Evolutionary conservation across 2,113 vertebrate genomes (phyloP), one percentile per base, ranked within the genome.

Genomic region (Syrrhaptes paradoxus): DNA sequence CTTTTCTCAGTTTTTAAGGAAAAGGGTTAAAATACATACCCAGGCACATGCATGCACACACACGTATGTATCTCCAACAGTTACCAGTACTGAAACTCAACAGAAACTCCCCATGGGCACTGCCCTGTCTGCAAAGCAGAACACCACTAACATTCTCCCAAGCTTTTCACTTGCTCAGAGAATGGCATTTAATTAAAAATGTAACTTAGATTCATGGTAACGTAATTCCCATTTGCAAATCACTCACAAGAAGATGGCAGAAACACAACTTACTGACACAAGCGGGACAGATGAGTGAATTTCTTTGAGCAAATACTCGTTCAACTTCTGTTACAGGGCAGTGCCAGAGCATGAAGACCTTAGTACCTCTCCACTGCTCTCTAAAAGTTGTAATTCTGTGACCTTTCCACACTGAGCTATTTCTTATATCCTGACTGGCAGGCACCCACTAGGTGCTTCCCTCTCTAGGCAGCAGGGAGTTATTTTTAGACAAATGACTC

Each of bases 401-500:
- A 83, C 87, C 75, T 78, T 95, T 85, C 68, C 71, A 63, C 57
- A 66, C 17, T 5, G 26, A 71, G 75, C n/a, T 67, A 45, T 66
- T 93, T 83, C 79, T 66, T 77, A 58, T 68, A 74, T 92, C 76
- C 76, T 81, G 61, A 14, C 32, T 71, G 82, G 75, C 68, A 96
- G 68, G 72, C 85, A 90, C 83, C 70, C 86, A 86, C 68, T 59
- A 88, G 79, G 79, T 88, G 76, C 65, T 71, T 72, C 90, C 57
- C 45, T 94, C 68, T 48, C 76, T 63, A n/a, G 51, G 87, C 57
- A 95, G 82, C 51, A 2, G 7, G 38, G 85, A 94, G 65, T 31
- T 80, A 78, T 90, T 95, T 94, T 93, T 77, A 95, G 92, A 90
- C 62, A 83, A 96, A 95, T 90, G 82, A 95, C 45, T 94, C 89